Evolutionary conservation across 2,888 invertebrate species (phyloP).

Genomic region (Caenorhabditis zanzibari): DNA sequence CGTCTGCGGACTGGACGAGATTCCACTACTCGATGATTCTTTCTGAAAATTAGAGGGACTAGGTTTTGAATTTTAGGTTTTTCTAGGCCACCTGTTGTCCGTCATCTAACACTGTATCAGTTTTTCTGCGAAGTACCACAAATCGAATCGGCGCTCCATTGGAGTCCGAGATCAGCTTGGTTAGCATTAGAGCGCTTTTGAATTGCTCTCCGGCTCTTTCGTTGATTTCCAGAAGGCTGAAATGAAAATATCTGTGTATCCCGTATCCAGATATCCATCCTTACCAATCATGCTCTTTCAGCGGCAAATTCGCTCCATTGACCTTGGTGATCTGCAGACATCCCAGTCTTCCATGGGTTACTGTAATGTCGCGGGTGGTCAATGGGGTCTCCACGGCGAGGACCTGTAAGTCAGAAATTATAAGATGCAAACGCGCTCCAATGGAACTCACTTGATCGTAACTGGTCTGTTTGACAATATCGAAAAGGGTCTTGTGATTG

Average conservation of each 20-base stretch:
- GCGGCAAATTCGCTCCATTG: conserved; percentile 73
- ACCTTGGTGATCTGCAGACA: conserved; percentile 76
- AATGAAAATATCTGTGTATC: conserved; percentile 20
- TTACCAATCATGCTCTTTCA: conserved; percentile 75
- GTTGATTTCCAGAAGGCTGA: conserved; percentile 75
- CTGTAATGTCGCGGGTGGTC: conserved; percentile 73
- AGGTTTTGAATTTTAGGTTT: background rate
- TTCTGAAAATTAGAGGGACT: conserved; percentile 43
- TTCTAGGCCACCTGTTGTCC: conserved; percentile 13
- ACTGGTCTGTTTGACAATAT: conserved; percentile 69
- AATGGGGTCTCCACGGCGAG: conserved; percentile 74
- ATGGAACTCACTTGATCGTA: conserved; percentile 71
- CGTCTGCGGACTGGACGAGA: conserved; percentile 66
- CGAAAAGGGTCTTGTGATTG: conserved; percentile 70
- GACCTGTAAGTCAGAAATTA: conserved; percentile 47
- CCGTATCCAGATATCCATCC: background rate
- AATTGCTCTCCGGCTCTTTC: conserved; percentile 73
- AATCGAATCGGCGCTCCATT: conserved; percentile 74
- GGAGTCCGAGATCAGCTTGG: conserved; percentile 73
- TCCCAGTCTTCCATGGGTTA: conserved; percentile 69
- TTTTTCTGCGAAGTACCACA: conserved; percentile 71
- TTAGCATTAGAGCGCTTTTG: conserved; percentile 75
- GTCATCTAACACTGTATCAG: conserved; percentile 36
- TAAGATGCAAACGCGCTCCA: background rate
- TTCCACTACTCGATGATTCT: conserved; percentile 70